Evolutionary conservation across 2,113 vertebrate genomes (phyloP).

Genomic region (Meleagris gallopavo): DNA sequence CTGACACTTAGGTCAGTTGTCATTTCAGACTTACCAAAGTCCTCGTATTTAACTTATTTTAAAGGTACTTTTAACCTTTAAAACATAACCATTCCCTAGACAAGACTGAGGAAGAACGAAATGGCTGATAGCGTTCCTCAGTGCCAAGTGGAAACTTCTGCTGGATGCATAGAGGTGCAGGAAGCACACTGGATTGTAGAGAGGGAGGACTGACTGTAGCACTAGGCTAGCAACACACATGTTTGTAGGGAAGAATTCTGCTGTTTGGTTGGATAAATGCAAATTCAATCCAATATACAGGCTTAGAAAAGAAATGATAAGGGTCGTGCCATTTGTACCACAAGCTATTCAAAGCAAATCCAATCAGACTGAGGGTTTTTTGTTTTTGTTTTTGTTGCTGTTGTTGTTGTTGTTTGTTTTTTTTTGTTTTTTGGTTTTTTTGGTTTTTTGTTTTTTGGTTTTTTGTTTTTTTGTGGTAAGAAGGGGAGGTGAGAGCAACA

Average conservation of each 20-base stretch:
- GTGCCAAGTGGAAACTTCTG: not conserved
- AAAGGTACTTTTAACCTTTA: not conserved
- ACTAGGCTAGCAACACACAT: not conserved
- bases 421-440: not conserved
- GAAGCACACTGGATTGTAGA: not conserved
- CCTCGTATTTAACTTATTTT: not conserved
- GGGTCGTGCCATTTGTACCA: not conserved
- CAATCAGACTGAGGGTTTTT: not conserved
- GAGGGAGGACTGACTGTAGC: rapidly evolving
- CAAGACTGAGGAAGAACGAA: not conserved
- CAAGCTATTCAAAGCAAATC: not conserved
- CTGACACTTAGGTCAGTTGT: not conserved
- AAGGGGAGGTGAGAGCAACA: not conserved
- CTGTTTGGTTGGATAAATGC: not conserved
- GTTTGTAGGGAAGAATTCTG: not conserved
- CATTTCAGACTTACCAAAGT: not conserved
- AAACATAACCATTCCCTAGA: not conserved
- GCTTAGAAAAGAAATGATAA: not conserved
- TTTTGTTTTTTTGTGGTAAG: not conserved
- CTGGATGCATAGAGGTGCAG: not conserved
- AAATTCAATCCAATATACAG: not conserved
- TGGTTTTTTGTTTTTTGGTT: not conserved
- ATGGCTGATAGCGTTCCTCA: not conserved
- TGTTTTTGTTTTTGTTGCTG: not conserved
- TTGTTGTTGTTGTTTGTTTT: no score